phyloP scores from a whole-genome alignment of 1,140 invertebrate genomes.

The Euwallacea fornicatus region DNA sequence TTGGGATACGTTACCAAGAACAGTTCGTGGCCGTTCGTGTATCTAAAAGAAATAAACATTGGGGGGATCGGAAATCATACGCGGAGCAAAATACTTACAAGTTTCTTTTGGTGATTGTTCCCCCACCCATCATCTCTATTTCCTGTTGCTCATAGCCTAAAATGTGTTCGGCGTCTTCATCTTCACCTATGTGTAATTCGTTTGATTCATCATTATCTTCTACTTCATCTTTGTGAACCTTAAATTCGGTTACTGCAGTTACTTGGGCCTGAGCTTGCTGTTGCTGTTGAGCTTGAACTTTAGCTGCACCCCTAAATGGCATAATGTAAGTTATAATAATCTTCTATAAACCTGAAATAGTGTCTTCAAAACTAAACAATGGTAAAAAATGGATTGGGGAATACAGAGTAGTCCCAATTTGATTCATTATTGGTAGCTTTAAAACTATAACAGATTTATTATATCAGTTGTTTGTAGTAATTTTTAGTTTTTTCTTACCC shows the following conservation, averaged over 20 bases:
- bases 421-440: no score
- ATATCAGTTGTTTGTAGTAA: no score
- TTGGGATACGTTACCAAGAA: conserved; percentile 46
- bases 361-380: not conserved
- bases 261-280: conserved; percentile 11
- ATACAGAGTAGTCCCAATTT: no score
- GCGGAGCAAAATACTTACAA: conserved; percentile 19
- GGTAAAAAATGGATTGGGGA: no score
- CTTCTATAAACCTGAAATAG: not conserved
- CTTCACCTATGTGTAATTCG: conserved; percentile 42
- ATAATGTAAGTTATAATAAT: not conserved
- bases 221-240: conserved; percentile 37
- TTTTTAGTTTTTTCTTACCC: no score
- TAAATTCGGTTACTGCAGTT: conserved; percentile 26
- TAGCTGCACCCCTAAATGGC: not conserved
- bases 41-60: conserved; percentile 39
- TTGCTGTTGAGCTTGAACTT: conserved; percentile 2
- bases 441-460: no score
- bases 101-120: conserved; percentile 37
- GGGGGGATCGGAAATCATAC: not conserved
- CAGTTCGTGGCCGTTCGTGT: conserved; percentile 45
- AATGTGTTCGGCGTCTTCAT: conserved; percentile 38
- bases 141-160: conserved; percentile 38
- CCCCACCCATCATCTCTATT: conserved; percentile 33
- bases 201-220: conserved; percentile 42